Conservation (phyloP, 2,888 invertebrate genomes). For the Diarsia brunnea region DNA sequence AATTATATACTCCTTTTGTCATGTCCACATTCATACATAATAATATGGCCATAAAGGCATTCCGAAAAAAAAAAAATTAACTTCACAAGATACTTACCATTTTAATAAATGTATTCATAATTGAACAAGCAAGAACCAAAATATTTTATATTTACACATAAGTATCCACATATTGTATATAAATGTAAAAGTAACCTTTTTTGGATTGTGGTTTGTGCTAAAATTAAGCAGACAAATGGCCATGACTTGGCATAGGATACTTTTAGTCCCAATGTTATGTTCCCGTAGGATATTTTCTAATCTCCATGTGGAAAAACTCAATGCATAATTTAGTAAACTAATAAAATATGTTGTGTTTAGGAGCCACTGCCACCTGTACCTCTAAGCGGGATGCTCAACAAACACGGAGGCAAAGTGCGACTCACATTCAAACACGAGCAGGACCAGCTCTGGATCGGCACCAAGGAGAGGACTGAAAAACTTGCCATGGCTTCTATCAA, state of each 20-base stretch:
- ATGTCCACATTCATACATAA: too few species aligned
- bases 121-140: background rate
- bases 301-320: background rate
- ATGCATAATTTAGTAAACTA: background rate
- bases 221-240: background rate
- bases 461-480: constrained; percentile 98
- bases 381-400: constrained; percentile 97
- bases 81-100: background rate
- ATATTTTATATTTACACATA: too few species aligned
- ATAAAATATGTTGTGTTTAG: constrained; percentile 82
- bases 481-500: constrained; percentile 97
- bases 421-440: constrained; percentile 97
- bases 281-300: background rate
- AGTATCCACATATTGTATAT: too few species aligned
- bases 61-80: background rate
- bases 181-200: background rate
- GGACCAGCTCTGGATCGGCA: constrained; percentile 97
- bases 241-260: background rate
- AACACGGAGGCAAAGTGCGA: constrained; percentile 96
- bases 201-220: background rate
- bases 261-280: background rate
- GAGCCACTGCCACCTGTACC: constrained; percentile 95
- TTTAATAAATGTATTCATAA: too few species aligned
- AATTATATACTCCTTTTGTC: too few species aligned
- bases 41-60: too few species aligned